Conservation (phyloP, 2,888 invertebrate genomes). For the Conchocele bisecta region DNA sequence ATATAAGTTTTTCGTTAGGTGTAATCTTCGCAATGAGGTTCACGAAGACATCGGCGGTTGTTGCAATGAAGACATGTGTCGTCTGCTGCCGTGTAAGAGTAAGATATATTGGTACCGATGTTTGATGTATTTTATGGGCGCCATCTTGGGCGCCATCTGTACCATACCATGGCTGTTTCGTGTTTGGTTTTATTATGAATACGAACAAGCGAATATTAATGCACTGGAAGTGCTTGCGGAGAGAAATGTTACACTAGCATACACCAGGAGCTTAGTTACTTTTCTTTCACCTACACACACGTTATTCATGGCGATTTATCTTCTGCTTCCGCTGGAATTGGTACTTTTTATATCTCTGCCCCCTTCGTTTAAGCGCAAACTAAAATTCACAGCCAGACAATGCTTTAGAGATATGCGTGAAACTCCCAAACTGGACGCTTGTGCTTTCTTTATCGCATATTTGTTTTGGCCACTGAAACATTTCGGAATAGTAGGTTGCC, state of each 20-base stretch:
- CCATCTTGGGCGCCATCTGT: neutral
- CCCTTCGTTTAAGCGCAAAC: neutral
- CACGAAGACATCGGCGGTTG: neutral
- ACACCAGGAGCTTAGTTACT: neutral
- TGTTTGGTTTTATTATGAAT: neutral
- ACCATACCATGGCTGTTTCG: neutral
- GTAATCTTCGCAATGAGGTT: neutral
- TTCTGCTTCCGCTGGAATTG: neutral
- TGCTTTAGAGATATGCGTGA: neutral
- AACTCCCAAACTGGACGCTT: neutral
- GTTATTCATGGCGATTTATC: neutral
- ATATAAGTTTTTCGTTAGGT: conserved; percentile 3
- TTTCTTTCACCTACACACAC: neutral
- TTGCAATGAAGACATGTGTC: conserved; percentile 9
- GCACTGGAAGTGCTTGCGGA: neutral
- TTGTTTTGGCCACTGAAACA: neutral
- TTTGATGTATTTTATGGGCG: neutral
- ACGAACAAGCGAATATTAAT: neutral
- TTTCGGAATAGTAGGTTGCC: neutral
- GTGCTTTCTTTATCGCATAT: neutral
- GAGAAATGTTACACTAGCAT: neutral
- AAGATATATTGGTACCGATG: neutral
- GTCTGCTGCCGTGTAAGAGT: neutral
- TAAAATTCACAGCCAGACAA: conserved; percentile 3
- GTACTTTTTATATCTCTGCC: neutral